These are phyloP conservation scores for Mercenaria mercenaria DNA, from an alignment of 1,140 invertebrate genomes.

Conservation along the genomic window DNA sequence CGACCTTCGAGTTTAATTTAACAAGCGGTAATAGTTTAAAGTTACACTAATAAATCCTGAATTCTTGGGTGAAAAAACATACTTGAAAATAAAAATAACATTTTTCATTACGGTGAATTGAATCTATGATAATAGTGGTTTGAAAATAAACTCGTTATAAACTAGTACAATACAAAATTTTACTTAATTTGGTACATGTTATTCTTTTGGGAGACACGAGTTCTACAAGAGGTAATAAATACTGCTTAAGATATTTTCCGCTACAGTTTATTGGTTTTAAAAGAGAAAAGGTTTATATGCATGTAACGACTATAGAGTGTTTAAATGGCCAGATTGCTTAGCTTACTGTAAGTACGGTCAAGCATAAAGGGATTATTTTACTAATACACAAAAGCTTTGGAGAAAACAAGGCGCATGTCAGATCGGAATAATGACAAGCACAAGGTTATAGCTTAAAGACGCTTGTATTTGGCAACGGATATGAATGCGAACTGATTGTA, in stretches of 20 bases:
- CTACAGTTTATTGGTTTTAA: constrained; percentile 7
- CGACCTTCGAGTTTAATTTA: not conserved
- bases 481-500: not conserved
- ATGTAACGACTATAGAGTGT: not conserved
- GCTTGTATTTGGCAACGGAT: constrained; percentile 2
- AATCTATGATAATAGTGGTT: not conserved
- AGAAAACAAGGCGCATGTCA: not conserved
- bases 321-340: constrained; percentile 36
- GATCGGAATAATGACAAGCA: not conserved
- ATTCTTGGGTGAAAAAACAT: not conserved
- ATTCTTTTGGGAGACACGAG: not conserved
- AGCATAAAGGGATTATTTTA: constrained; percentile 25
- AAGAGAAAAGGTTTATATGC: constrained; percentile 35
- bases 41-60: not conserved
- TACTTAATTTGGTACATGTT: not conserved
- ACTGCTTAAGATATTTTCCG: constrained; percentile 36
- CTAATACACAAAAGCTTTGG: constrained; percentile 20
- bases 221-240: constrained; percentile 30
- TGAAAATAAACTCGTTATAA: constrained; percentile 8
- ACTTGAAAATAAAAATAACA: not conserved
- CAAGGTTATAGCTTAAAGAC: constrained; percentile 5
- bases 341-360: constrained; percentile 18
- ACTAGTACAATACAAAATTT: not conserved
- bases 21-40: not conserved
- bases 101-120: not conserved